Base-by-base conservation (phyloP, 2,113 vertebrate species). In the Electrona antarctica region DNA sequence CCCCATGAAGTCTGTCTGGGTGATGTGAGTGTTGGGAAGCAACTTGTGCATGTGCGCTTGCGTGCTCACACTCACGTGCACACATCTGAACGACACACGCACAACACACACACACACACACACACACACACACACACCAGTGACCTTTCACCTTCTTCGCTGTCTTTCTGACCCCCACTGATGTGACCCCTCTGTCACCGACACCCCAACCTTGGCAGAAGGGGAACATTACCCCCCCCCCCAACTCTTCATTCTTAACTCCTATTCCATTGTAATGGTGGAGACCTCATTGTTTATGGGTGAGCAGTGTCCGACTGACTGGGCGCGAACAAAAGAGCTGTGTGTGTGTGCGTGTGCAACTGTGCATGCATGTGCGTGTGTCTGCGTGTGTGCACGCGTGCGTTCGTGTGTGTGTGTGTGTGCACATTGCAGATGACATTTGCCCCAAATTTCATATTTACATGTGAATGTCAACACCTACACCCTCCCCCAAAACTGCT, bases 271-370 rank as follows among this genome's bases (percentile, higher is more conserved):
- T 49, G 46, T 64, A 48, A 64, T 12, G 50, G 49, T 9, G 63
- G 80, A 90, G 85, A 87, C 92, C 33, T 41, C 92, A 92, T 96
- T 96, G 95, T 97, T 95, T 96, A 91, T 46, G 94, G 93, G 93
- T 95, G 95, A 95, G 84, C 92, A 93, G 79, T 84, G 93, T 94
- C 90, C 91, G 90, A 95, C 92, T 91, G 90, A 95, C 92, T 92
- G 90, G 89, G 92, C 89, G 80, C 6, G 57, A 93, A 95, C 94
- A 98, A 96, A 96, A 90, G 83, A 76, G 85, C 84, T 21, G 90
- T 92, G 91, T 89, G 89, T 93, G 87, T 88, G 91, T 41, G 33
- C 33, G 33, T 41, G 33, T 41, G 33, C 33, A n/a, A n/a, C n/a
- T n/a, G n/a, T n/a, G n/a, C n/a, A n/a, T n/a, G n/a, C n/a, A n/a